phyloP scores from a whole-genome alignment of 2,113 vertebrate species.

The Amphiprion ocellaris region DNA sequence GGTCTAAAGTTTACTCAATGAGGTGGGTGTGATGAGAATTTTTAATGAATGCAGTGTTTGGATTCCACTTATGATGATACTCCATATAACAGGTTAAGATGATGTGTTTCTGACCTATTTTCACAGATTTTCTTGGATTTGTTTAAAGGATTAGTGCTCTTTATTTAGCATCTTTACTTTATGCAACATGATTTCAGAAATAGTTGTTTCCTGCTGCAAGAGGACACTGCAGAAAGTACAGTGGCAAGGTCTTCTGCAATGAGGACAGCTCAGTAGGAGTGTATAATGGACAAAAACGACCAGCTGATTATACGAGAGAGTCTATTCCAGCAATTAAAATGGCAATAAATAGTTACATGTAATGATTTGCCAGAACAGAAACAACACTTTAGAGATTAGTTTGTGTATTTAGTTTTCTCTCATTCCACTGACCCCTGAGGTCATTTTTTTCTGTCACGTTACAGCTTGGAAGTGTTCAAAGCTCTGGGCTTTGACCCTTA shows the following conservation, averaged over 20 bases:
- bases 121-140: not conserved
- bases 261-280: not conserved
- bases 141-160: not conserved
- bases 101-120: not conserved
- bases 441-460: conserved; percentile 63
- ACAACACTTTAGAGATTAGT: conserved; percentile 19
- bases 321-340: not conserved
- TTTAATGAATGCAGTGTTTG: not conserved
- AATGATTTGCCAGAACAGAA: not conserved
- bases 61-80: not conserved
- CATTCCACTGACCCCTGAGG: conserved; percentile 23
- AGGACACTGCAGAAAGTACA: not conserved
- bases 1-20: conserved; percentile 86
- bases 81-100: not conserved
- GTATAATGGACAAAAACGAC: not conserved
- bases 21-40: conserved; percentile 82
- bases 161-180: conserved; percentile 3
- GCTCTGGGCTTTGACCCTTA: conserved; percentile 78
- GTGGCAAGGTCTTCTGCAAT: not conserved
- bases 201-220: not conserved
- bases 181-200: not conserved
- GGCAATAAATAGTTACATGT: not conserved
- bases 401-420: conserved; percentile 12
- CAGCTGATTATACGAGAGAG: not conserved
- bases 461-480: conserved; percentile 81